A percentile compares a stretch with the other conserved stretches of the same genome.
Evolutionary conservation across 2,797 vertebrate species (phyloP).

Genomic region (Pelobates cultripes): DNA sequence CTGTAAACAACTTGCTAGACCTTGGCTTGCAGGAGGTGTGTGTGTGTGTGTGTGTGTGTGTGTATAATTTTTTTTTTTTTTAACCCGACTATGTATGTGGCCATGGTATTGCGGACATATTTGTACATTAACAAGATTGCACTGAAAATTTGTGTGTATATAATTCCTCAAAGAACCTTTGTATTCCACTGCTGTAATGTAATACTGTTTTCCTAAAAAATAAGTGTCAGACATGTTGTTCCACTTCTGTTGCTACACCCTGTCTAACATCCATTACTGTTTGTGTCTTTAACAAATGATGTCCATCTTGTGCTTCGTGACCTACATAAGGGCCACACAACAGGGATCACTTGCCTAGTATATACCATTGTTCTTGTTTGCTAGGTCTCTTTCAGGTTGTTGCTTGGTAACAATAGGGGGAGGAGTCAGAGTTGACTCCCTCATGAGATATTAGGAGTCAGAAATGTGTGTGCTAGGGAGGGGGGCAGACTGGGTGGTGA

Average conservation of each 20-base stretch:
- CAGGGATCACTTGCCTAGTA: not conserved
- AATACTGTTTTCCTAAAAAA: too few species aligned
- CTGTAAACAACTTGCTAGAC: too few species aligned
- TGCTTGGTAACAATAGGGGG: not conserved
- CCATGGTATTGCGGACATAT: too few species aligned
- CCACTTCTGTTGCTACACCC: not conserved
- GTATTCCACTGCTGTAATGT: too few species aligned
- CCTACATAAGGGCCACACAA: conserved; percentile 4
- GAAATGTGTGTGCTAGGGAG: not conserved
- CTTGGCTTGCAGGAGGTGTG: too few species aligned
- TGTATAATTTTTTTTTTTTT: too few species aligned
- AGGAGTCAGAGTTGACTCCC: not conserved
- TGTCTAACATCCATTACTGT: not conserved
- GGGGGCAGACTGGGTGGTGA: not conserved
- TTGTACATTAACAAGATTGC: too few species aligned
- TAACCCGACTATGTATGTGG: too few species aligned
- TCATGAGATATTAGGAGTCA: not conserved
- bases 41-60: too few species aligned
- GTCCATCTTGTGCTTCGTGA: not conserved
- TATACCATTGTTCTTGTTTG: not conserved
- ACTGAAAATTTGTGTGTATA: too few species aligned
- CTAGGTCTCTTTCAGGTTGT: conserved; percentile 1
- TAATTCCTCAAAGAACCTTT: too few species aligned
- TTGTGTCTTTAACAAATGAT: not conserved
- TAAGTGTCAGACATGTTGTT: too few species aligned